Evolutionary conservation across 23 tunicate species (phyloP), one percentile per base, ranked within the genome.

Genomic region (Corella eumyota): DNA sequence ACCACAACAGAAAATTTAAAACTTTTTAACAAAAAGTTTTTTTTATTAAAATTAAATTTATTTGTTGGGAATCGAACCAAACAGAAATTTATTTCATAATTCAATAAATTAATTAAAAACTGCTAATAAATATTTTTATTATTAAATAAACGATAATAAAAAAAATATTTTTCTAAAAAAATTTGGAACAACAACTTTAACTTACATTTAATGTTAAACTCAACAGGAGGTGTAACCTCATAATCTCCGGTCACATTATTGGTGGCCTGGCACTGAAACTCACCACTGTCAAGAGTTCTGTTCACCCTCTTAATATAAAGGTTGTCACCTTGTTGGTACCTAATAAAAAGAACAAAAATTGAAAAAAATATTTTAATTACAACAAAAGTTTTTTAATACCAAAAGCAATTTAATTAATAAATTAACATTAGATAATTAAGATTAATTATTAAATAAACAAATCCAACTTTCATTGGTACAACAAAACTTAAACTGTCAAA

Each of bases 201-300:
- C 68, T 40, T 64, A 38, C 68, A 40, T 64, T 64, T 64, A 64
- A 64, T 40, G 38, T 64, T 64, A 23, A 64, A 36, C 34, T 45
- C 13, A 23, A 64, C 52, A 5, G 57, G 58, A 45, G 13, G 1
- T n/a, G 37, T 40, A 5, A 64, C 1, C 21, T 2, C 7, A 44
- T 3, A 31, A 22, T 2, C 25, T 21, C 32, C 54, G 17, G 53
- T 21, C 28, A n/a, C 34, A 31, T 9, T 44, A 9, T 44, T 28
- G 21, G 52, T 40, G 26, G 68, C 68, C 23, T 40, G 22, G 27
- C 68, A 64, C 23, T 64, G 68, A 22, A 40, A 64, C 17, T 19
- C 2, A 25, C 68, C 68, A 54, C 31, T 7, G 29, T 54, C 60
- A 13, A 54, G 23, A 23, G 25, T 54, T 6, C 31, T 22, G 30